Percentiles rank a stretch among this genome's conserved stretches.
Conservation (phyloP, 2,888 invertebrate genomes). For the Nomada flava region DNA sequence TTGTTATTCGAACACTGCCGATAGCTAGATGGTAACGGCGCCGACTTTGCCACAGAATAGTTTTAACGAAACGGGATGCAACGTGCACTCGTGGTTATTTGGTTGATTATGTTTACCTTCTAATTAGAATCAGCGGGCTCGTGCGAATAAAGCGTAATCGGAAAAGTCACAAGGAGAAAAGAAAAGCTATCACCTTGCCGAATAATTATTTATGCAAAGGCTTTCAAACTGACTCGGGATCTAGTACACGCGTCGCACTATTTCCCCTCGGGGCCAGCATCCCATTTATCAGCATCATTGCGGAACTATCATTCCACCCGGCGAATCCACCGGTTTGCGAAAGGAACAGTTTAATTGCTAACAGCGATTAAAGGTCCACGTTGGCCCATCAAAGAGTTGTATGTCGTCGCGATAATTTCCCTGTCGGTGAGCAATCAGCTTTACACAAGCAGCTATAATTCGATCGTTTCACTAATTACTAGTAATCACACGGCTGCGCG, state of each 20-base stretch:
- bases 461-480: slow-evolving; percentile 69
- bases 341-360: slow-evolving; percentile 74
- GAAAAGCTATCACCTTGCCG: not conserved
- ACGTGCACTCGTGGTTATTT: not conserved
- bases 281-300: slow-evolving; percentile 22
- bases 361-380: slow-evolving; percentile 71
- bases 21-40: not conserved
- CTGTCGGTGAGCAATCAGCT: slow-evolving; percentile 61
- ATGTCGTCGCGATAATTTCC: slow-evolving; percentile 55
- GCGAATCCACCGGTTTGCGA: slow-evolving; percentile 19
- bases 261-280: slow-evolving; percentile 11
- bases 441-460: slow-evolving; percentile 65
- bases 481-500: slow-evolving; percentile 60
- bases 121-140: slow-evolving; percentile 30
- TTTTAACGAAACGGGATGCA: too few relatives aligned
- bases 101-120: not conserved
- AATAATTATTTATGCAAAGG: slow-evolving; percentile 17
- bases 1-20: not conserved
- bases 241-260: not conserved
- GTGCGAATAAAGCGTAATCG: not conserved
- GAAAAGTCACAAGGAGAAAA: not conserved
- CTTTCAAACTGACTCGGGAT: slow-evolving; percentile 18
- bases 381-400: slow-evolving; percentile 19
- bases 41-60: slow-evolving; percentile 55
- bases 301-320: slow-evolving; percentile 37